A percentile compares a stretch with the other conserved stretches of the same genome.
Evolutionary conservation across 2,113 vertebrate species (phyloP).

Genomic region (Uria lomvia): DNA sequence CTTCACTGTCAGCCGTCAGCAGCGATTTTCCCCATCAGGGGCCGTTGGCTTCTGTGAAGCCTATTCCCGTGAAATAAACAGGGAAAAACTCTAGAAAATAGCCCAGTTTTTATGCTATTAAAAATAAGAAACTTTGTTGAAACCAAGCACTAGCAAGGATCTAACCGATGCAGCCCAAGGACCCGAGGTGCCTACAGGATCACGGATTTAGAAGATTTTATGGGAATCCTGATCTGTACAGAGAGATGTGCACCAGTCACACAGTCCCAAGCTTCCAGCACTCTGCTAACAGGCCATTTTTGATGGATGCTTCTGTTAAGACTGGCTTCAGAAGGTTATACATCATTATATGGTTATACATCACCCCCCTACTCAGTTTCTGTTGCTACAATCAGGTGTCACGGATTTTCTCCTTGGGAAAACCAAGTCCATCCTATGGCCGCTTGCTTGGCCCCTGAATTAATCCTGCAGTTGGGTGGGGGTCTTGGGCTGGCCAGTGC

Average conservation of each 20-base stretch:
- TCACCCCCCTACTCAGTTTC: neutral
- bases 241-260: neutral
- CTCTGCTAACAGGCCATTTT: neutral
- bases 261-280: neutral
- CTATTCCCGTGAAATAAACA: neutral
- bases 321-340: neutral
- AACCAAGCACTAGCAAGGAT: neutral
- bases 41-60: neutral
- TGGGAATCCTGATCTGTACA: neutral
- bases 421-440: neutral
- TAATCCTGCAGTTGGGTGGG: neutral
- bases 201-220: neutral
- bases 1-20: neutral
- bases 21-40: neutral
- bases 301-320: neutral
- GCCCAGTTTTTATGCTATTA: neutral
- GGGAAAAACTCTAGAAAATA: neutral
- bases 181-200: neutral
- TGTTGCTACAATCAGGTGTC: neutral
- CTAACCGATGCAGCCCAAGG: neutral
- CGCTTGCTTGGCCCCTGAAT: neutral
- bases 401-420: neutral
- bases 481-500: neutral
- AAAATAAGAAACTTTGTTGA: neutral
- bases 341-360: neutral